Evolutionary conservation across 2,888 invertebrate genomes (phyloP), one percentile per base, ranked within the genome.

Genomic region (Aspidapion aeneum): DNA sequence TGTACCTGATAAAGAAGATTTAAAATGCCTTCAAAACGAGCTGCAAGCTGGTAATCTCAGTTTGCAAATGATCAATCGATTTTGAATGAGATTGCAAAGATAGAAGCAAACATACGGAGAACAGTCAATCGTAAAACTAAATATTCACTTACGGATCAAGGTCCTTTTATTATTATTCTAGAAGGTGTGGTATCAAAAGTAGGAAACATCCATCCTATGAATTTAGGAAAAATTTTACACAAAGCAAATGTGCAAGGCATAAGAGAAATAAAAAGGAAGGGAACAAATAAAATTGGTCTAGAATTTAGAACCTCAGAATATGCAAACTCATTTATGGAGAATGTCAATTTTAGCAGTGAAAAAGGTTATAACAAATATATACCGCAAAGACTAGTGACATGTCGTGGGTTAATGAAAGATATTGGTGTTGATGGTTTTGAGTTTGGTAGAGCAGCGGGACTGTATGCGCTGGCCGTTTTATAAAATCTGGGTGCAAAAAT

Each of bases 151-250:
- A 52, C 52, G 17, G 52, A 52, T n/a, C 52, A 52, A n/a, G 52
- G 52, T 7, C 52, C 17, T 18, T 52, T 52, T 19, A 5, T 52
- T 7, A 19, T 52, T 17, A 19, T 52, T 17, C 7, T 52, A n/a
- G 52, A 52, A 5, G 5, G 3, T 7, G n/a, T 48, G 49, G 49
- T 12, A n/a, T 9, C 9, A 12, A 52, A 52, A 52, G 52, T 52
- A n/a, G 52, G 52, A 3, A 52, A 52, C 19, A 52, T 52, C 3
- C 52, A 52, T 52, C 52, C 52, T 19, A 52, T 52, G 52, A 52
- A 52, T 52, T 7, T 52, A 5, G 52, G 52, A 19, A 52, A 52
- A 52, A 17, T 7, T 52, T n/a, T 52, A 3, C 5, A 9, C n/a
- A 5, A 52, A 52, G n/a, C 9, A 12, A 48, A 48, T 12, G 52